Conservation (phyloP, 2,113 vertebrate species). For the Gulo gulo region DNA sequence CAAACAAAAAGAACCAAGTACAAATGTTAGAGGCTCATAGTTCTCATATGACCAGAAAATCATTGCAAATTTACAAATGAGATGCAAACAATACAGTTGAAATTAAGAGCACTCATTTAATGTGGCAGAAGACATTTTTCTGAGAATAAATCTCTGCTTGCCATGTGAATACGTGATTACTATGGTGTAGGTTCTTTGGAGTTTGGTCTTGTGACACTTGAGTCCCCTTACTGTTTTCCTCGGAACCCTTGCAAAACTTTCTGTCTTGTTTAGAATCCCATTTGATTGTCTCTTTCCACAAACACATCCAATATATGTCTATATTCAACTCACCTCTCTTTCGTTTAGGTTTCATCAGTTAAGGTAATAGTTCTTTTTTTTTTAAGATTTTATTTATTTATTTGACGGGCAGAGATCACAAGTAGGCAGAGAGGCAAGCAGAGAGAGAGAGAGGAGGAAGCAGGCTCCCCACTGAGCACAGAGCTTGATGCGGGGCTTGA, state of each 20-base stretch:
- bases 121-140: not conserved
- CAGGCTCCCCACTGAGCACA: no score
- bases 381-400: no score
- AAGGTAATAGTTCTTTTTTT: not conserved
- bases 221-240: not conserved
- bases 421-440: no score
- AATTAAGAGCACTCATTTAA: not conserved
- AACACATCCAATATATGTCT: not conserved
- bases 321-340: not conserved
- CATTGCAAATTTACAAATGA: not conserved
- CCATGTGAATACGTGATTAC: not conserved
- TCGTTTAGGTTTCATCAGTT: not conserved
- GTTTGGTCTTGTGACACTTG: not conserved
- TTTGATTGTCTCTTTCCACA: not conserved
- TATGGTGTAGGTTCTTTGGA: not conserved
- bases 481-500: rapidly evolving
- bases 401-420: no score
- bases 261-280: not conserved
- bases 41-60: not conserved
- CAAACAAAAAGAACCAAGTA: not conserved
- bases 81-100: not conserved
- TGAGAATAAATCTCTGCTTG: not conserved
- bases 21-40: not conserved
- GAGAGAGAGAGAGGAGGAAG: no score
- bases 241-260: not conserved